Evolutionary conservation across 2,888 invertebrate genomes (phyloP).

Genomic region (Cryptophagus acutangulus): DNA sequence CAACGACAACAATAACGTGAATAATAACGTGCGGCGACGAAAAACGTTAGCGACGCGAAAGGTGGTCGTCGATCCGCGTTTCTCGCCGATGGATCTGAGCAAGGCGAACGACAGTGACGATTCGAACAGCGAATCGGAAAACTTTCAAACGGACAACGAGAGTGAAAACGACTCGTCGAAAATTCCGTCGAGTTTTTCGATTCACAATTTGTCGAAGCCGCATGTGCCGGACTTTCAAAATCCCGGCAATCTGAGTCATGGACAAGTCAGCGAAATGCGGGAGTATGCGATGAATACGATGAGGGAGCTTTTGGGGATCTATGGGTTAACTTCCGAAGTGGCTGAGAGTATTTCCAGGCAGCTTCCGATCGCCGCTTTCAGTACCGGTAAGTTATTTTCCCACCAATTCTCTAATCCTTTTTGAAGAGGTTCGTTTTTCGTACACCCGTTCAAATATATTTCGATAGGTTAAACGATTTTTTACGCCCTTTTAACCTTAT

Average conservation of each 20-base stretch:
- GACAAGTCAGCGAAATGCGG: slow-evolving; percentile 56
- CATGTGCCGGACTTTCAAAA: slow-evolving; percentile 41
- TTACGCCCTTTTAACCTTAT: slow-evolving; percentile 20
- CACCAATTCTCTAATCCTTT: neutral
- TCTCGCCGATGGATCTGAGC: slow-evolving; percentile 45
- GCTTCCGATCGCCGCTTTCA: slow-evolving; percentile 65
- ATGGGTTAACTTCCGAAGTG: slow-evolving; percentile 68
- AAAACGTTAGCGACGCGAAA: slow-evolving; percentile 40
- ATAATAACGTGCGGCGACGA: slow-evolving; percentile 37
- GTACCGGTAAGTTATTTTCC: slow-evolving; percentile 62
- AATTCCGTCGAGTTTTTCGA: slow-evolving; percentile 45
- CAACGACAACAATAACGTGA: slow-evolving; percentile 41
- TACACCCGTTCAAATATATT: too few species aligned
- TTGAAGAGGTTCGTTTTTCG: too few species aligned
- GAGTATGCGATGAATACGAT: slow-evolving; percentile 77
- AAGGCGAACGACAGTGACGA: slow-evolving; percentile 41
- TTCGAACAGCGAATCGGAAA: slow-evolving; percentile 35
- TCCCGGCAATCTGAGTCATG: slow-evolving; percentile 40
- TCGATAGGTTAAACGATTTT: slow-evolving; percentile 22
- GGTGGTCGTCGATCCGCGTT: slow-evolving; percentile 34
- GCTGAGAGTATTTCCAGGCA: slow-evolving; percentile 66
- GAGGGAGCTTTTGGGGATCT: slow-evolving; percentile 72
- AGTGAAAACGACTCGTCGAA: slow-evolving; percentile 36
- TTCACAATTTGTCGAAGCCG: slow-evolving; percentile 45
- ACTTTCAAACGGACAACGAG: slow-evolving; percentile 45